Percentiles rank a stretch among this genome's conserved stretches.
Evolutionary conservation across 2,113 vertebrate species (phyloP).

Genomic region (Percopsis transmontana): DNA sequence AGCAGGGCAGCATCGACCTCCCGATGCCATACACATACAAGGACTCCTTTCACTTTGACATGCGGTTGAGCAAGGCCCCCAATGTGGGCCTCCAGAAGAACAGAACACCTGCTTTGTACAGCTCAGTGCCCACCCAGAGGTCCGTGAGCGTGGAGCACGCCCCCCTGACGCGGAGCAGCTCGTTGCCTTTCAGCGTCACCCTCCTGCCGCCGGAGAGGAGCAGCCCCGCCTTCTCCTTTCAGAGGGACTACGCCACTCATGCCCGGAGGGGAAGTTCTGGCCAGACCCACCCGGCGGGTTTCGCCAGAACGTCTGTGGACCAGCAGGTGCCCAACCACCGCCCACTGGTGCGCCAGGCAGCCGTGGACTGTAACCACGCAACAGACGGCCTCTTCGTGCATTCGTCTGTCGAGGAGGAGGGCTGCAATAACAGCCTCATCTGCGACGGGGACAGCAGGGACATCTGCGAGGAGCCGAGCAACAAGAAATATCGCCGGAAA

Average conservation of each 20-base stretch:
- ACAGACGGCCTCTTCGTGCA: conserved; percentile 58
- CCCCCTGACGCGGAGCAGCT: conserved; percentile 89
- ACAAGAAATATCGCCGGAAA: conserved; percentile 79
- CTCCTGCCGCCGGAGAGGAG: conserved; percentile 59
- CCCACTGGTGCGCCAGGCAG: conserved; percentile 88
- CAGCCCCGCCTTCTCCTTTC: conserved; percentile 34
- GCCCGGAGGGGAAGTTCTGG: conserved; percentile 60
- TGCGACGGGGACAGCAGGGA: conserved; percentile 57
- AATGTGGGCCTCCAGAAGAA: conserved; percentile 59
- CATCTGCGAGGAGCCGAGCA: conserved; percentile 58
- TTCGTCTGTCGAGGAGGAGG: conserved; percentile 63
- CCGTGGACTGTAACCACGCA: conserved; percentile 85
- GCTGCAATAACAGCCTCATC: conserved; percentile 52
- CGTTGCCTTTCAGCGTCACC: conserved; percentile 83
- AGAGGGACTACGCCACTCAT: conserved; percentile 47
- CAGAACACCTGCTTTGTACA: conserved; percentile 78
- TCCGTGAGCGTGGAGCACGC: conserved; percentile 78
- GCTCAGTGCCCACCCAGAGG: conserved; percentile 86
- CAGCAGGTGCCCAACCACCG: conserved; percentile 82
- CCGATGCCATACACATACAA: conserved; percentile 95
- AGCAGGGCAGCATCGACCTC: conserved; percentile 95
- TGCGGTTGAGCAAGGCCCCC: conserved; percentile 77
- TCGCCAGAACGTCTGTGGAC: conserved; percentile 67
- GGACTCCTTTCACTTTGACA: conserved; percentile 96
- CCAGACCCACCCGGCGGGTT: conserved; percentile 66